Percentiles rank a stretch among this genome's conserved stretches.
These are phyloP conservation scores for Anseranas semipalmata DNA, from an alignment of 2,113 vertebrate species.

Conservation along the genomic window DNA sequence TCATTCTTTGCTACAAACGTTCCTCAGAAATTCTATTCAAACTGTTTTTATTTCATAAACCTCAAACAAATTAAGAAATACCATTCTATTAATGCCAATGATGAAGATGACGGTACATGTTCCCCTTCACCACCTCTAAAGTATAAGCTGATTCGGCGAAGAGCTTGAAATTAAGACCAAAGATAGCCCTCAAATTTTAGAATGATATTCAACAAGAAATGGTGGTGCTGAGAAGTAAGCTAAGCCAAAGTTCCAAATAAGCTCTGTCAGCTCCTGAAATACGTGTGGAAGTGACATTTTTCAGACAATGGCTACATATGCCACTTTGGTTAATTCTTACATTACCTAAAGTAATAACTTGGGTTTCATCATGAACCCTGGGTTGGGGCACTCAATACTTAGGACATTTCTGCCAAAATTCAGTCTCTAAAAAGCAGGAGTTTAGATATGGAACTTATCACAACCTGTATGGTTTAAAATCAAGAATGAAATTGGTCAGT, in stretches of 20 bases:
- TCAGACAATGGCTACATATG: rapidly evolving
- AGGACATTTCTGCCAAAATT: neutral
- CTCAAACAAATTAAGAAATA: neutral
- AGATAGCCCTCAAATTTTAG: neutral
- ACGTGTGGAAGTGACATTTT: neutral
- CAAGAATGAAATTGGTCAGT: neutral
- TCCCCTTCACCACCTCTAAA: neutral
- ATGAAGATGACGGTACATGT: neutral
- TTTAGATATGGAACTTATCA: neutral
- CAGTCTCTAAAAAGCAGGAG: neutral
- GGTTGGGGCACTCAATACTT: neutral
- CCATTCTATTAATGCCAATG: neutral
- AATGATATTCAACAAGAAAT: neutral
- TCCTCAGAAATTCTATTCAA: neutral
- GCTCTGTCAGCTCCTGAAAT: neutral
- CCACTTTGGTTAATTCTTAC: neutral
- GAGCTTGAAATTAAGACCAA: neutral
- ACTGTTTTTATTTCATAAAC: neutral
- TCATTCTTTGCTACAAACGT: neutral
- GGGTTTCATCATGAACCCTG: neutral
- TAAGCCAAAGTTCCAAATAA: neutral
- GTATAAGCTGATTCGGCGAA: neutral
- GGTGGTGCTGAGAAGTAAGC: neutral
- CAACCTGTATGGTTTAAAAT: neutral
- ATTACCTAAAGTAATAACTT: neutral